These are phyloP conservation scores for Miltochrista miniata DNA, from an alignment of 2,888 invertebrate species.

Conservation along the genomic window DNA sequence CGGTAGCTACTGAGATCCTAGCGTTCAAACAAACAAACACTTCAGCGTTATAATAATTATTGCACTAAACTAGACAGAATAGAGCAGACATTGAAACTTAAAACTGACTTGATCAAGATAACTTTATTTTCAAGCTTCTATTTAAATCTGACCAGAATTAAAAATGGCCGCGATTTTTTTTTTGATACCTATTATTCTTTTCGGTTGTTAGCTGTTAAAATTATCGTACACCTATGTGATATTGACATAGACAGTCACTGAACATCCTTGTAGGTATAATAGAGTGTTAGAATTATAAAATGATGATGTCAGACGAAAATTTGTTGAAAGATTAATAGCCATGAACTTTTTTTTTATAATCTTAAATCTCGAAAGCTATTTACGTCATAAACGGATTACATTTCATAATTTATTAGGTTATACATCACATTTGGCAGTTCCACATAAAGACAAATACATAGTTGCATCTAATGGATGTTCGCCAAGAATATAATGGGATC, in stretches of 20 bases:
- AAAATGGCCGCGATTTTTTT: neutral
- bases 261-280: neutral
- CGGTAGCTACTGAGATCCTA: too few species aligned
- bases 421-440: constrained; percentile 19
- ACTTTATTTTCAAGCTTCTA: neutral
- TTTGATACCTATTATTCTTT: neutral
- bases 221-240: neutral
- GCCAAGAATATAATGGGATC: constrained; percentile 27
- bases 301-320: constrained; percentile 4
- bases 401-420: constrained; percentile 4
- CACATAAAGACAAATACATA: constrained; percentile 20
- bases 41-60: too few species aligned
- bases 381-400: constrained; percentile 5
- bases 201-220: neutral
- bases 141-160: neutral
- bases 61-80: neutral
- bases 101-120: neutral
- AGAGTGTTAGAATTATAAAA: constrained; percentile 1
- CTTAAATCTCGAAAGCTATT: neutral
- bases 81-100: neutral
- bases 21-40: too few species aligned
- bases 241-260: neutral
- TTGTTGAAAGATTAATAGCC: neutral
- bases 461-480: constrained; percentile 23
- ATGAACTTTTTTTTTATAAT: constrained; percentile 1